Base-by-base conservation (phyloP, 2,888 invertebrate genomes). In the Syritta pipiens region DNA sequence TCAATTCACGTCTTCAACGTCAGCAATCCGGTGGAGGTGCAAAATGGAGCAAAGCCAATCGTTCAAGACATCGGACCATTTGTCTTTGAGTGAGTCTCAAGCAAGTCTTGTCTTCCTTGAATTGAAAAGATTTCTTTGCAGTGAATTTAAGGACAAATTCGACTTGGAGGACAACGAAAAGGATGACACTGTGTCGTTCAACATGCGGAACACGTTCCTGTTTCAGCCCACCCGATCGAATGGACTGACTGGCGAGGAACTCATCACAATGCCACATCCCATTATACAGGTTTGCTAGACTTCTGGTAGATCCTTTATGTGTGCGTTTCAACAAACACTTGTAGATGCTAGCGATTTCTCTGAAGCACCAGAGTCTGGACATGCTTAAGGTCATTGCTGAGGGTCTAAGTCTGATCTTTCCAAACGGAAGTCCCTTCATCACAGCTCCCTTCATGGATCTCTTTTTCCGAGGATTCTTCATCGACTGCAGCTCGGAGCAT, bases 91-190 rank as follows among this genome's bases (percentile, higher is more conserved):
- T 96, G 89, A 92, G 93, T 90, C 9, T 1, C 12, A 1, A 5
- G 4, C 6, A 4, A 2, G 30, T 3, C 1, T 42, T 12, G 7
- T 30, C 1, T 4, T 10, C 4, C 20, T 20, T 12, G 0, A 0
- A 4, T 3, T 35, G 1, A 14, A 9, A 4, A 24, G 9, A 17
- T 40, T 49, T 22, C 12, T 6, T 44, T 46, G 10, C 49, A 95
- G 95, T 22, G 94, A 95, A 89, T 94, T 94, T 93, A 95, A 94
- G 85, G 91, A 93, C 82, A 96, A 96, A 87, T 91, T 93, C 4
- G 91, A 94, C 72, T 83, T 94, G 0, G 90, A 91, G 82, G 95
- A 96, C 83, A 89, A 92, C 28, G 93, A 93, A 12, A 91, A 90
- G 3, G 92, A 93, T 17, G 95, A 96, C 83, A 93, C 93, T 0